Percentiles rank a stretch among this genome's conserved stretches.
These are phyloP conservation scores for Coluber constrictor DNA, from an alignment of 2,797 vertebrate genomes.

Conservation along the genomic window DNA sequence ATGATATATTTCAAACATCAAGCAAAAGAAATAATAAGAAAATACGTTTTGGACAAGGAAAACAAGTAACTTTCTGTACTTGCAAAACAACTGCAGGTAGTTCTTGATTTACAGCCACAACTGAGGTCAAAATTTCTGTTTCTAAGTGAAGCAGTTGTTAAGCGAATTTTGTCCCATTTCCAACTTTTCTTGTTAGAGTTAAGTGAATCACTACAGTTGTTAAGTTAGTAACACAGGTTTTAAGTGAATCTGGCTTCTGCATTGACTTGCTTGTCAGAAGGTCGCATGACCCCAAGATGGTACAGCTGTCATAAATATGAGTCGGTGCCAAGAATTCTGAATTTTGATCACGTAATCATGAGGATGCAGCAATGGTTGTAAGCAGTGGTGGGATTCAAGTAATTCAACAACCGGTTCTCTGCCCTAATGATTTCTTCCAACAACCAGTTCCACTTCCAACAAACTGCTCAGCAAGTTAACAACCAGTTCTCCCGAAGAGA, in stretches of 20 bases:
- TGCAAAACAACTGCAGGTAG: not conserved
- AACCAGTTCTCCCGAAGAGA: too few relatives aligned
- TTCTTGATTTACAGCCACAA: not conserved
- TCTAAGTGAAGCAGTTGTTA: not conserved
- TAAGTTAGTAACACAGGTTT: not conserved
- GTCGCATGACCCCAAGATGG: not conserved
- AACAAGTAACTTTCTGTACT: slow-evolving; percentile 18
- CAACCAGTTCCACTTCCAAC: too few relatives aligned
- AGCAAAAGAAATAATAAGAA: slow-evolving; percentile 35
- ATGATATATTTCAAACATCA: slow-evolving; percentile 38
- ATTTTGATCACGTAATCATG: not conserved
- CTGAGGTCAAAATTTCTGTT: not conserved
- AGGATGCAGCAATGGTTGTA: not conserved
- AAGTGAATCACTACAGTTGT: not conserved
- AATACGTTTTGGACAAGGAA: slow-evolving; percentile 23
- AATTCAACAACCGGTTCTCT: too few relatives aligned
- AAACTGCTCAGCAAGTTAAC: too few relatives aligned
- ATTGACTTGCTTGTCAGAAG: not conserved
- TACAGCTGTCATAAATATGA: not conserved
- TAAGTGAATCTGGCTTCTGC: not conserved
- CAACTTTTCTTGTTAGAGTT: not conserved
- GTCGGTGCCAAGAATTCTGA: not conserved
- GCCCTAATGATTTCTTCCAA: too few relatives aligned
- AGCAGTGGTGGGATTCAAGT: not conserved
- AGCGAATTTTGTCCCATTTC: not conserved